phyloP scores from a whole-genome alignment of 2,888 invertebrate species.

The Resseliella maxima region DNA sequence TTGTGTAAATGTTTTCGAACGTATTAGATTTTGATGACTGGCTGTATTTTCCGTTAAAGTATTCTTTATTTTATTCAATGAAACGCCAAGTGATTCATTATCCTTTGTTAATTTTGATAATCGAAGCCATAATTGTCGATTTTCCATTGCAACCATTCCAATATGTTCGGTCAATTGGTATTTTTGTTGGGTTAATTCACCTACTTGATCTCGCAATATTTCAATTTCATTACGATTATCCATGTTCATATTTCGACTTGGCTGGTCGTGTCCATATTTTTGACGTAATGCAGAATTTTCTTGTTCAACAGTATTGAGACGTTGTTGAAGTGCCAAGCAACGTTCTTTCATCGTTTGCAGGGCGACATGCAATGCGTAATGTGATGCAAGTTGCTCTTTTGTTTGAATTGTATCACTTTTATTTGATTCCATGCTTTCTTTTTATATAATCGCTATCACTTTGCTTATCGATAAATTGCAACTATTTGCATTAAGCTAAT shows the following conservation, averaged over 20 bases:
- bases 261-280: constrained; percentile 65
- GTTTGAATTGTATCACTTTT: background rate
- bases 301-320: constrained; percentile 77
- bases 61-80: constrained; percentile 61
- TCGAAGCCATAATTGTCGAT: constrained; percentile 82
- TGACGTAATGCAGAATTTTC: constrained; percentile 77
- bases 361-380: constrained; percentile 77
- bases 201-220: constrained; percentile 73
- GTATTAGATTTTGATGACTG: constrained; percentile 67
- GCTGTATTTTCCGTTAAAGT: constrained; percentile 60
- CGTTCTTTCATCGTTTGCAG: constrained; percentile 85
- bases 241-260: constrained; percentile 59
- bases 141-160: constrained; percentile 84
- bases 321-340: constrained; percentile 79
- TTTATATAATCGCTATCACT: background rate
- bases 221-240: constrained; percentile 66
- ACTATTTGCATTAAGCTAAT: background rate
- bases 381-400: constrained; percentile 59
- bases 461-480: background rate
- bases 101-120: constrained; percentile 74
- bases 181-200: constrained; percentile 79
- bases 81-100: constrained; percentile 69
- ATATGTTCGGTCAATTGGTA: constrained; percentile 81
- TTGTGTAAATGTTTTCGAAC: constrained; percentile 77
- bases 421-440: background rate